Evolutionary conservation across 2,888 invertebrate genomes (phyloP), one percentile per base, ranked within the genome.

Genomic region (Dryocosmus kuriphilus): DNA sequence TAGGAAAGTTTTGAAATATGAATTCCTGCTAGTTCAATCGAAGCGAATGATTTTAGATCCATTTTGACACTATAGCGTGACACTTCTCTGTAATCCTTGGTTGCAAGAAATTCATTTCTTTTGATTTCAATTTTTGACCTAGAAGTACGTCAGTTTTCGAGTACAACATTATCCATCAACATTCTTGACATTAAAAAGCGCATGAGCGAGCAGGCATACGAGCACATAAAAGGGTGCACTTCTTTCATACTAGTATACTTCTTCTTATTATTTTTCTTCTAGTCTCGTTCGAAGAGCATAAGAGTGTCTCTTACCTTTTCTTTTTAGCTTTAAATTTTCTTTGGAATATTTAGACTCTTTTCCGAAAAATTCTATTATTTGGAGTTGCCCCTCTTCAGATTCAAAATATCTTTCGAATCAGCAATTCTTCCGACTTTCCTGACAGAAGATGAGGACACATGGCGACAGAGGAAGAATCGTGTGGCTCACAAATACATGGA

Each of bases 1-100:
- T 71, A n/a, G 32, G 30, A 27, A 51, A 71, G 71, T 71, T 71
- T 71, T 71, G 71, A 71, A 71, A 71, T 71, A 71, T 71, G 51
- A 71, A n/a, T 71, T 71, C n/a, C 14, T 1, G 0, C n/a, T 30
- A 51, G 30, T 71, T 51, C 71, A 71, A 71, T 71, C 32, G 51
- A 32, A 51, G 71, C 46, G 51, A 71, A 51, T 51, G 51, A 71
- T 71, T 71, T 71, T 19, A 71, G 51, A 71, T 51, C 51, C 27
- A 71, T 71, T 71, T 71, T 32, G 57, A 27, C 14, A 57, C 27
- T 24, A 11, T 14, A 5, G 14, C 14, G 16, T 57, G 14, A 57
- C 24, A 24, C 14, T 57, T 16, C 57, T 9, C 24, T 57, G 16
- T 14, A 57, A 5, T 6, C 24, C 22, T 16, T 57, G 5, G 11